Conservation (phyloP, 2,888 invertebrate genomes). For the Ennomos quercinarius region DNA sequence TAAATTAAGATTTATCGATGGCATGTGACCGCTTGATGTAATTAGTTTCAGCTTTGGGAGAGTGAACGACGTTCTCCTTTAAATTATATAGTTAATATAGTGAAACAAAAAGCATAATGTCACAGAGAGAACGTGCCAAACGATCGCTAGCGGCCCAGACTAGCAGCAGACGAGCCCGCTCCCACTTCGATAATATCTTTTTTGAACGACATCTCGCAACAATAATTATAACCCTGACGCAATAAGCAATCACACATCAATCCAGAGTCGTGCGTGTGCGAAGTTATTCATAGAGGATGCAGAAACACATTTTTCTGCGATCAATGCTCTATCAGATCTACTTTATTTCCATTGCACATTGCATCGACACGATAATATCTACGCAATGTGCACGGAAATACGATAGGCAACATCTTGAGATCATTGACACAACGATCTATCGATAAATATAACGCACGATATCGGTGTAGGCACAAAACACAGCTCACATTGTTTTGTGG, state of each 20-base stretch:
- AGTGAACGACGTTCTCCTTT: constrained; percentile 26
- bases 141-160: constrained; percentile 49
- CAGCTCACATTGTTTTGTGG: constrained; percentile 38
- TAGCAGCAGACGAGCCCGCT: constrained; percentile 53
- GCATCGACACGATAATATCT: constrained; percentile 29
- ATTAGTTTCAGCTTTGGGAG: constrained; percentile 20
- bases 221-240: constrained; percentile 54
- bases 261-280: constrained; percentile 28
- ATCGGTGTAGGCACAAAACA: constrained; percentile 16
- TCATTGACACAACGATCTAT: constrained; percentile 43
- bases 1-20: constrained; percentile 20
- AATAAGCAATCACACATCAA: constrained; percentile 52
- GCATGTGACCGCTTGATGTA: constrained; percentile 20
- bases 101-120: constrained; percentile 41
- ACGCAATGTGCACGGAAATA: constrained; percentile 34
- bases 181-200: constrained; percentile 42
- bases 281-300: constrained; percentile 37
- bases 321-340: constrained; percentile 9
- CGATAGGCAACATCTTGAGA: constrained; percentile 35
- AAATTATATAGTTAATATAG: constrained; percentile 36
- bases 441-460: constrained; percentile 33
- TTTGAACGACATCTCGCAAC: constrained; percentile 37
- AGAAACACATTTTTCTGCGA: constrained; percentile 12
- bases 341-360: constrained; percentile 22
- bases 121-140: constrained; percentile 50